These are phyloP conservation scores for Xenopus tropicalis DNA, from an alignment of 2,113 vertebrate genomes.

Conservation along the genomic window UCB_Xtro_10.0 CM004448.2:67586001-67586500, in stretches of 20 bases:
- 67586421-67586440: conserved; percentile 6
- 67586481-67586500: background rate
- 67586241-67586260: conserved; percentile 26
- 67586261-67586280: conserved; percentile 55
- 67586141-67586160: background rate
- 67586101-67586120: too few relatives aligned
- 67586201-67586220: background rate
- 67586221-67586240: conserved; percentile 3
- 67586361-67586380: conserved; percentile 49
- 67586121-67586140: background rate
- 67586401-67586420: conserved; percentile 4
- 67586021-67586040: too few relatives aligned
- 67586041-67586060: too few relatives aligned
- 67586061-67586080: too few relatives aligned
- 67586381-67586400: conserved; percentile 46
- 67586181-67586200: conserved; percentile 13
- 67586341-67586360: conserved; percentile 37
- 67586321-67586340: conserved; percentile 51
- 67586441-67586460: background rate
- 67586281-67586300: conserved; percentile 52
- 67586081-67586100: too few relatives aligned
- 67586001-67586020: too few relatives aligned
- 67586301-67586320: conserved; percentile 48
- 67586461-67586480: conserved; percentile 10
- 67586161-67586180: background rate